These are phyloP conservation scores for Eilema sororculum DNA, from an alignment of 2,888 invertebrate species.

Conservation along the genomic window DNA sequence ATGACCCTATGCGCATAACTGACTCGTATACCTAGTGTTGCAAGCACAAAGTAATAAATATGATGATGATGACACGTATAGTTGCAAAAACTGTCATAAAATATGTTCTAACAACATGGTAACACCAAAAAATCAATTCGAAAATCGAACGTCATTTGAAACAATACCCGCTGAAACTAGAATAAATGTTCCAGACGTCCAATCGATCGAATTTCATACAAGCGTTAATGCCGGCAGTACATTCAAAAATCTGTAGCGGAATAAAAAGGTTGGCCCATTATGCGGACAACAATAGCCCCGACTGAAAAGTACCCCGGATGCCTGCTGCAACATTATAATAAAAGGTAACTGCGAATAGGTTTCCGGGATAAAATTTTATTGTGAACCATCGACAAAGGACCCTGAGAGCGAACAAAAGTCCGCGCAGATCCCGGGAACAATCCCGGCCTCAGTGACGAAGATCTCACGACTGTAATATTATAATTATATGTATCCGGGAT, in stretches of 20 bases:
- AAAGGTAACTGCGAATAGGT: conserved; percentile 85
- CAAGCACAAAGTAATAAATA: too few relatives aligned
- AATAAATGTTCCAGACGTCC: conserved; percentile 46
- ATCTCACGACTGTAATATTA: conserved; percentile 49
- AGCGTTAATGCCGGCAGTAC: conserved; percentile 55
- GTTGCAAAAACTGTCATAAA: not conserved
- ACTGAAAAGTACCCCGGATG: conserved; percentile 78
- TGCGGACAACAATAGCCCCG: conserved; percentile 74
- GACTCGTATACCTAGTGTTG: too few relatives aligned
- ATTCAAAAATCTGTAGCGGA: conserved; percentile 77
- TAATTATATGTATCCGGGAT: conserved; percentile 47
- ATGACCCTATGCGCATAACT: too few relatives aligned
- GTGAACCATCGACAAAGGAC: conserved; percentile 81
- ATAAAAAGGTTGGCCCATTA: conserved; percentile 83
- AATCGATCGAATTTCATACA: conserved; percentile 54
- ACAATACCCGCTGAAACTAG: conserved; percentile 36
- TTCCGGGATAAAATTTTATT: conserved; percentile 85
- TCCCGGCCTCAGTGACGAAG: conserved; percentile 59
- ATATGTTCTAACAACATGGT: not conserved
- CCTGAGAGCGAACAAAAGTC: conserved; percentile 51
- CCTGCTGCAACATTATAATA: conserved; percentile 84
- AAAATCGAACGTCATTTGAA: conserved; percentile 18
- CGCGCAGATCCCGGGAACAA: conserved; percentile 57
- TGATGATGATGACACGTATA: too few relatives aligned
- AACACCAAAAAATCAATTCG: conserved; percentile 5